Evolutionary conservation across 2,113 vertebrate genomes (phyloP).

Genomic region (Chaetodon auriga): DNA sequence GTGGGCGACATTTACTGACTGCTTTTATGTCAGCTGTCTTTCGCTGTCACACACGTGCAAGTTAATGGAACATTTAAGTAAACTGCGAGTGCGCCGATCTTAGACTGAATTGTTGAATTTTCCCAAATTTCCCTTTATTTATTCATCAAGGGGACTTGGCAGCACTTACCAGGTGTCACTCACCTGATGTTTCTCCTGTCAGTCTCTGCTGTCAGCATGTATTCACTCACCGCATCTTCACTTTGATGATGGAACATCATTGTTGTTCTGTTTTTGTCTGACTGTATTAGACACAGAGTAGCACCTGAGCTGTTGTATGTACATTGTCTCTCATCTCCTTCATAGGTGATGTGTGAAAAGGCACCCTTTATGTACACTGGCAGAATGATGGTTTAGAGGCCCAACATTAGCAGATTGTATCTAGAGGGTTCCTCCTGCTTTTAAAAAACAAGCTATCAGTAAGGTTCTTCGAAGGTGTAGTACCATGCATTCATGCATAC

Average conservation of each 20-base stretch:
- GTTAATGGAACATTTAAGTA: neutral
- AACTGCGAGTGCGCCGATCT: neutral
- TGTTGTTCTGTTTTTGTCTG: neutral
- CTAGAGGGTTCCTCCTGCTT: neutral
- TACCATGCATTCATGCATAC: neutral
- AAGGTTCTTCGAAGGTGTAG: neutral
- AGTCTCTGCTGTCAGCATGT: neutral
- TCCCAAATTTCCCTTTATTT: neutral
- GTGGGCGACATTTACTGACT: too few species aligned
- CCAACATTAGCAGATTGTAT: neutral
- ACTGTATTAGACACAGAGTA: neutral
- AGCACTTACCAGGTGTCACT: neutral
- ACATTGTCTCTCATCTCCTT: neutral
- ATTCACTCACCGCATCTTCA: neutral
- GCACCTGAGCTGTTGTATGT: neutral
- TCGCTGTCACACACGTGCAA: neutral
- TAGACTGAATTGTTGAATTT: neutral
- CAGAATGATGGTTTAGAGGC: neutral
- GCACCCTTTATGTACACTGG: neutral
- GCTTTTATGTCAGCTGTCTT: neutral
- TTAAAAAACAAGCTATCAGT: neutral
- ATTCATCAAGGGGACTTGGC: neutral
- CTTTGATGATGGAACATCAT: neutral
- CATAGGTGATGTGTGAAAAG: neutral
- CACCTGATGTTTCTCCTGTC: neutral